Base-by-base conservation (phyloP, 2,888 invertebrate genomes). In the Eristalis intricaria region DNA sequence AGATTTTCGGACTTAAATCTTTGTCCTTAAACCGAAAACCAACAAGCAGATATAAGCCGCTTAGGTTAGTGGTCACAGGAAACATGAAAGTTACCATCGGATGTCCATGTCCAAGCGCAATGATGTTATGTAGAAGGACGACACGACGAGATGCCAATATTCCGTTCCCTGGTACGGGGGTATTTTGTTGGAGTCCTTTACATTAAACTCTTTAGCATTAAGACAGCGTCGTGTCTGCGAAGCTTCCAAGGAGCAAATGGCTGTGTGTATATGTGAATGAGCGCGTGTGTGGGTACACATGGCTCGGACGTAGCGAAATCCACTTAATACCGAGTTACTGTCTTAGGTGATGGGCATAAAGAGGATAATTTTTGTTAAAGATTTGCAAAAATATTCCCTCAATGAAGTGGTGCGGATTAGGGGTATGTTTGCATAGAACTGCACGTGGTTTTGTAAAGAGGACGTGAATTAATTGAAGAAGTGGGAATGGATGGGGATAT, bases 31-130 rank as follows among this genome's bases (percentile, higher is more conserved):
- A 87, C 79, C 79, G 71, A 87, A 87, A 80, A 80, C 79, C 87
- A 87, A 87, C 87, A 87, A 84, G 79, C 87, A 87, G 84, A 84
- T 87, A 84, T 87, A 87, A 87, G 84, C 87, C 73, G 87, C 75
- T 87, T 87, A 80, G 71, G 84, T 80, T 87, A 84, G 87, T 76
- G 87, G 87, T 87, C 78, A 74, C 80, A 80, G 71, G n/a, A 79
- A 87, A 84, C 87, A 76, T 80, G 80, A 76, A 81, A 80, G 80
- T 64, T 73, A 61, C 84, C 70, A 79, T 79, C 43, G 10, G 61
- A 60, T n/a, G 50, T 38, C 66, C 23, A 78, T 78, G 68, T 78
- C 70, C 74, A 56, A 66, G 38, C 29, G 35, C 26, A 29, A 13
- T 63, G 40, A 35, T 61, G 65, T 32, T 40, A 60, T 74, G 69